phyloP scores from a whole-genome alignment of 2,113 vertebrate species.

The Trematomus loennbergii region DNA sequence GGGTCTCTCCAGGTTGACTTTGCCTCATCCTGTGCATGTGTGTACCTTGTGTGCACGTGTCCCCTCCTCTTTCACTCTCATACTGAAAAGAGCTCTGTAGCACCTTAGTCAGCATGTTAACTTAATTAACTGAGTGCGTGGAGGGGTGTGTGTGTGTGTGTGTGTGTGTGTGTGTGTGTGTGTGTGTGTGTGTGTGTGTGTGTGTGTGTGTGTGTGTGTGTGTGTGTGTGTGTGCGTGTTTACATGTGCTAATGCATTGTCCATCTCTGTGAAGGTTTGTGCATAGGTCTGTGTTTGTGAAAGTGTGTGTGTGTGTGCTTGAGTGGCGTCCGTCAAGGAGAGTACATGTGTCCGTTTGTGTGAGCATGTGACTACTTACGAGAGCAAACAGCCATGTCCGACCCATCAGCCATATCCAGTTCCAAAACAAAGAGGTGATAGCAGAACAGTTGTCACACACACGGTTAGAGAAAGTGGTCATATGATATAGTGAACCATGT shows the following conservation, averaged over 20 bases:
- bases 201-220: constrained; percentile 29
- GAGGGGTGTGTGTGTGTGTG: constrained; percentile 22
- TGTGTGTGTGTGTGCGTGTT: constrained; percentile 45
- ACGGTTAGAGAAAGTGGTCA: not conserved
- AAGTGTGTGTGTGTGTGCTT: not conserved
- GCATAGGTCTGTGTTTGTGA: constrained; percentile 13
- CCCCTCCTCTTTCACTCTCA: constrained; percentile 33
- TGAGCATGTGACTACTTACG: not conserved
- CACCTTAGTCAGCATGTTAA: constrained; percentile 70
- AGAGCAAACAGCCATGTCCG: constrained; percentile 3
- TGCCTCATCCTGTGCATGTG: constrained; percentile 29
- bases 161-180: constrained; percentile 41
- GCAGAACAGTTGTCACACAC: not conserved
- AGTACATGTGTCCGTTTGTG: not conserved
- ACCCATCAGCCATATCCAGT: not conserved
- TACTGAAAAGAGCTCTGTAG: constrained; percentile 37
- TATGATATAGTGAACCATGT: not conserved
- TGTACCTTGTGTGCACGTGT: constrained; percentile 19
- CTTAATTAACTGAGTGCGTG: constrained; percentile 66
- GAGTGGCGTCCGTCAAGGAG: not conserved
- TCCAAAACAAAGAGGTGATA: not conserved
- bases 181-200: constrained; percentile 42
- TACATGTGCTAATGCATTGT: constrained; percentile 51
- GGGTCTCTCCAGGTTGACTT: constrained; percentile 32
- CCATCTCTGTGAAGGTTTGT: constrained; percentile 21